Percentiles rank a stretch among this genome's conserved stretches.
phyloP scores from a whole-genome alignment of 2,888 invertebrate species.

The Melieria omissa region DNA sequence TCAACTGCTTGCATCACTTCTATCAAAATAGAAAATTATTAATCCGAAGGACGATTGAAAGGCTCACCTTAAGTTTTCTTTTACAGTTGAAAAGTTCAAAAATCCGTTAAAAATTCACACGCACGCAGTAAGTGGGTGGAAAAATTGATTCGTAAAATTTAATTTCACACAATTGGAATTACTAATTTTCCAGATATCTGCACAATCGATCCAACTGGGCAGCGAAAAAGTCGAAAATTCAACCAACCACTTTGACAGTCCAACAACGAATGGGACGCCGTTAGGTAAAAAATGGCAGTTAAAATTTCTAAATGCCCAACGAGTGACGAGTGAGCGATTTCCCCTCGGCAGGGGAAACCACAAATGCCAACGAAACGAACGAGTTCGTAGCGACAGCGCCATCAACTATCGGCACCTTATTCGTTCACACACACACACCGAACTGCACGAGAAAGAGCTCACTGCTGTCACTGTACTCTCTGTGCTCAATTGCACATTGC shows the following conservation, averaged over 20 bases:
- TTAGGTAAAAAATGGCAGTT: conserved; percentile 40
- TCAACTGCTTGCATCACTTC: too few relatives aligned
- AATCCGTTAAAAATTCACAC: conserved; percentile 8
- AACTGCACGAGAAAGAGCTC: not conserved
- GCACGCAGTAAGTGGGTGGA: too few relatives aligned
- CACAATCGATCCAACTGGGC: too few relatives aligned
- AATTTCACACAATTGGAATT: not conserved
- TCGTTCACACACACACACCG: not conserved
- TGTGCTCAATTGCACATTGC: not conserved
- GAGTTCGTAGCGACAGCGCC: not conserved
- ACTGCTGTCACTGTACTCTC: too few relatives aligned
- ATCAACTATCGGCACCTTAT: not conserved
- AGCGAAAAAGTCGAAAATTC: not conserved
- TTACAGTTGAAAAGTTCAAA: conserved; percentile 9
- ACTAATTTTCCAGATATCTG: too few relatives aligned
- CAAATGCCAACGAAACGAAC: not conserved
- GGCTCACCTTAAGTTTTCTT: conserved; percentile 37
- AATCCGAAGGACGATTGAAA: not conserved
- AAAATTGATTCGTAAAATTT: too few relatives aligned
- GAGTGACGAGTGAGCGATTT: conserved; percentile 17
- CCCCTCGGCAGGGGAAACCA: not conserved
- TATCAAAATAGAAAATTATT: too few relatives aligned
- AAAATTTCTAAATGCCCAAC: conserved; percentile 35
- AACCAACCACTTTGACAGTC: conserved; percentile 44
- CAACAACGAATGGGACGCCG: conserved; percentile 49